Base-by-base conservation (phyloP, 2,113 vertebrate genomes). In the Festucalex cinctus region DNA sequence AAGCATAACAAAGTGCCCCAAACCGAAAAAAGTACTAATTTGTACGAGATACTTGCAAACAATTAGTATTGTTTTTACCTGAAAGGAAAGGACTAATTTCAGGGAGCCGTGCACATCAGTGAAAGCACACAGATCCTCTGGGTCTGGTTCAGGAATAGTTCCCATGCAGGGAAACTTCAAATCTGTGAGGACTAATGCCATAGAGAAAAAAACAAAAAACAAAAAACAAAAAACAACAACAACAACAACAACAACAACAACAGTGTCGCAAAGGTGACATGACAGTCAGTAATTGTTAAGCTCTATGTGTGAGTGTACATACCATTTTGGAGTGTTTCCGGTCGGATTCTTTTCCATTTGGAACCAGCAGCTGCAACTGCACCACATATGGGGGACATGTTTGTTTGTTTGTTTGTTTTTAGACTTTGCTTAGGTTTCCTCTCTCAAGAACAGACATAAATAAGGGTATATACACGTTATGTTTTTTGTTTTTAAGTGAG, bases 361-460 rank as follows among this genome's bases (percentile, higher is more conserved):
- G 68, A 65, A 66, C 90, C 90, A 56, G 89, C 86, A 12, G 85
- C 85, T 80, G 87, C 88, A 63, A 91, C 89, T 90, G 61, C 12
- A 77, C 20, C 61, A 72, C 35, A 80, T 66, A 60, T 48, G 28
- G 16, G 0, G 63, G 60, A 39, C 36, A 6, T 12, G 8, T 13
- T n/a, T n/a, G n/a, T n/a, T n/a, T n/a, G n/a, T n/a, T n/a, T n/a
- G n/a, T 64, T 26, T 41, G 48, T 28, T 28, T 44, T 35, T 28
- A 32, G 19, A 12, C 41, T 12, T 48, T 64, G 61, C 26, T 39
- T 28, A 61, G 4, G 37, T 57, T 57, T 57, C 54, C 16, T 19
- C 26, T 57, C 6, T 32, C 2, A 57, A 8, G 54, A 57, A 14
- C 19, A 16, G 19, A 37, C 51, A n/a, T 28, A 14, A 44, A 64